A percentile compares a stretch with the other conserved stretches of the same genome.
These are phyloP conservation scores for Thaleichthys pacificus DNA, from an alignment of 2,797 vertebrate genomes.

Conservation along the genomic window DNA sequence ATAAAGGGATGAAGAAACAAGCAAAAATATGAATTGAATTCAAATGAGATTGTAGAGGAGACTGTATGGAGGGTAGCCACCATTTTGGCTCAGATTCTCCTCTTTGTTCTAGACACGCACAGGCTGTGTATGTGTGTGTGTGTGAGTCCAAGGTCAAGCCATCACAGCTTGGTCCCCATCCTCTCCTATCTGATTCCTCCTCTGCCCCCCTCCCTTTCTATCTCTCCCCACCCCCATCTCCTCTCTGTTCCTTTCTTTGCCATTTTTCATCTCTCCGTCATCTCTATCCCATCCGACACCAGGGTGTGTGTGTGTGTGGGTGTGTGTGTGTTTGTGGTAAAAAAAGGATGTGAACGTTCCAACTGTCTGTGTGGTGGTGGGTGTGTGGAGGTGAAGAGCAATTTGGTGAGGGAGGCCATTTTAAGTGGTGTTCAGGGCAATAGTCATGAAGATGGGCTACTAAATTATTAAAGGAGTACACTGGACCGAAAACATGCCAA, in stretches of 20 bases:
- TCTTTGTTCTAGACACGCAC: neutral
- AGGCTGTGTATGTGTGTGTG: conserved; percentile 15
- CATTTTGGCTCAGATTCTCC: conserved; percentile 38
- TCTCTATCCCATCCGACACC: neutral
- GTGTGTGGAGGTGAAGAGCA: conserved; percentile 16
- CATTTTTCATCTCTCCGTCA: neutral
- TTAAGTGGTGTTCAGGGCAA: conserved; percentile 52
- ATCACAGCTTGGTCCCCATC: conserved; percentile 31
- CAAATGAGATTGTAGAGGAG: neutral
- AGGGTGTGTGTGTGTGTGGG: neutral
- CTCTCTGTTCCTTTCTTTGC: neutral
- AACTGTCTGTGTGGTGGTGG: neutral
- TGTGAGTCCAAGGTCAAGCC: conserved; percentile 49
- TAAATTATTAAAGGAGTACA: conserved; percentile 60
- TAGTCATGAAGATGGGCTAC: conserved; percentile 42
- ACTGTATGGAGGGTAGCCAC: conserved; percentile 19
- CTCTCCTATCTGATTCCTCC: conserved; percentile 23
- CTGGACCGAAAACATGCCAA: conserved; percentile 46
- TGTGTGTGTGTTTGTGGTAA: conserved; percentile 2
- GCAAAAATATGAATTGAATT: neutral
- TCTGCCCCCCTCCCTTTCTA: conserved; percentile 8
- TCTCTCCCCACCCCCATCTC: conserved; percentile 8
- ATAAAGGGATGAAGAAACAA: neutral
- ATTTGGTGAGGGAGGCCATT: conserved; percentile 53
- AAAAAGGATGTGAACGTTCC: neutral